Evolutionary conservation across 2,797 vertebrate species (phyloP).

Genomic region (Enteromius afrohamiltoni): DNA sequence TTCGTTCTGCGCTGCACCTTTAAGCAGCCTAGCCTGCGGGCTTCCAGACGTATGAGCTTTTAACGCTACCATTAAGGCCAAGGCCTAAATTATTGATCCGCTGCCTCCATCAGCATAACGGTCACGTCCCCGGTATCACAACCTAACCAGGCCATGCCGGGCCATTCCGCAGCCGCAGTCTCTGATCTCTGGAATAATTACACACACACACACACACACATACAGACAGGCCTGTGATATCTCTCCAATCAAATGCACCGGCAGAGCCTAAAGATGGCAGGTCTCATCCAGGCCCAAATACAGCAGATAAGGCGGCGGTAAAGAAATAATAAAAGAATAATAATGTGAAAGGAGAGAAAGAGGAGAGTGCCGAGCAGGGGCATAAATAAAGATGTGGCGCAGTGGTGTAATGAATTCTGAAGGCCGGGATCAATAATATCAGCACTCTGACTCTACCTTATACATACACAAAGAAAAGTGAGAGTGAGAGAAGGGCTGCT

Average conservation of each 20-base stretch:
- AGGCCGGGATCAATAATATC: slow-evolving; percentile 85
- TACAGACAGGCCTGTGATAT: slow-evolving; percentile 78
- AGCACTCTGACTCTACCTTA: slow-evolving; percentile 79
- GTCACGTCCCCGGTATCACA: slow-evolving; percentile 94
- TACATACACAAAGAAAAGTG: slow-evolving; percentile 71
- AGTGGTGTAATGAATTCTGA: slow-evolving; percentile 83
- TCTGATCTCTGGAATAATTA: slow-evolving; percentile 87
- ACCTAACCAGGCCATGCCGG: slow-evolving; percentile 89
- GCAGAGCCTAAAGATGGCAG: slow-evolving; percentile 84
- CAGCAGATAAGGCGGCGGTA: slow-evolving; percentile 77
- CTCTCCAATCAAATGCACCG: slow-evolving; percentile 82
- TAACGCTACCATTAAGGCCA: slow-evolving; percentile 94
- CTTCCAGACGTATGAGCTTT: slow-evolving; percentile 90
- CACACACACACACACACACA: slow-evolving; percentile 65
- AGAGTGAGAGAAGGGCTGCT: slow-evolving; percentile 35
- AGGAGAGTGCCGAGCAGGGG: slow-evolving; percentile 68
- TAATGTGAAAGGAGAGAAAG: slow-evolving; percentile 79
- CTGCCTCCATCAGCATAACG: slow-evolving; percentile 95
- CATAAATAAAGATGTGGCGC: slow-evolving; percentile 84
- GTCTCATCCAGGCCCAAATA: slow-evolving; percentile 86
- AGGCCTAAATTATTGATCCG: slow-evolving; percentile 99
- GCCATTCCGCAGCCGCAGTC: slow-evolving; percentile 64
- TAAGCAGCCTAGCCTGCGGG: slow-evolving; percentile 79
- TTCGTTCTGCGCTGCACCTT: slow-evolving; percentile 55
- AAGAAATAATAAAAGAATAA: slow-evolving; percentile 78